Evolutionary conservation across 2,797 vertebrate genomes (phyloP).

Genomic region (Danio choprae): DNA sequence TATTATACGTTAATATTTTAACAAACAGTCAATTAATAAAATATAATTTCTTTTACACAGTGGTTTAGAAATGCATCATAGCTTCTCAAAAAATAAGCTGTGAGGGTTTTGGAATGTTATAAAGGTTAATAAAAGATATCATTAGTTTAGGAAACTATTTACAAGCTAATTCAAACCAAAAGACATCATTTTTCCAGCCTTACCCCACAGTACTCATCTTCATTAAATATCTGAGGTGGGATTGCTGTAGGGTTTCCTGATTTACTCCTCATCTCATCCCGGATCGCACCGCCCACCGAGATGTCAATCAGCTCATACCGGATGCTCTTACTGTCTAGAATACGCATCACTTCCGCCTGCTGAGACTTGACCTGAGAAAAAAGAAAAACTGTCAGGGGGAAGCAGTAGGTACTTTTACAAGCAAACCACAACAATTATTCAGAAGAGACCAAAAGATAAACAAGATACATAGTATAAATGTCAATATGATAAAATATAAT

Average conservation of each 20-base stretch:
- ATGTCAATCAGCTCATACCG: constrained; percentile 92
- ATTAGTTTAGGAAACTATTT: neutral
- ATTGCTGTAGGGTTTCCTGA: constrained; percentile 87
- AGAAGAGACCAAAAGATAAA: neutral
- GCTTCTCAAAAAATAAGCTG: neutral
- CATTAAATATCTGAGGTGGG: constrained; percentile 95
- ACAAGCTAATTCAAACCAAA: neutral
- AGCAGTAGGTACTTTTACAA: neutral
- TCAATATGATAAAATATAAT: neutral
- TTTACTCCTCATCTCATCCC: constrained; percentile 92
- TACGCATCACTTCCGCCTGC: constrained; percentile 89
- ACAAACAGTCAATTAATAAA: too few relatives aligned
- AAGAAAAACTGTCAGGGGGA: neutral
- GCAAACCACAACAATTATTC: constrained; percentile 5
- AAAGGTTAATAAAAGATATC: neutral
- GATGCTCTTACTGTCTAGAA: constrained; percentile 93
- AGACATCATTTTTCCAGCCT: constrained; percentile 60
- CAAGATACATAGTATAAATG: neutral
- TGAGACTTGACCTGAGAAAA: constrained; percentile 90
- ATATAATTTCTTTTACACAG: too few relatives aligned
- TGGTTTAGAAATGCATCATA: neutral
- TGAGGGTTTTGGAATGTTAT: neutral
- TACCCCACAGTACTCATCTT: constrained; percentile 95
- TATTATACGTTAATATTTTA: too few relatives aligned
- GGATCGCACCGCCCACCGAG: constrained; percentile 86